Evolutionary conservation across 2,113 vertebrate species (phyloP).

Genomic region (Sprattus sprattus): DNA sequence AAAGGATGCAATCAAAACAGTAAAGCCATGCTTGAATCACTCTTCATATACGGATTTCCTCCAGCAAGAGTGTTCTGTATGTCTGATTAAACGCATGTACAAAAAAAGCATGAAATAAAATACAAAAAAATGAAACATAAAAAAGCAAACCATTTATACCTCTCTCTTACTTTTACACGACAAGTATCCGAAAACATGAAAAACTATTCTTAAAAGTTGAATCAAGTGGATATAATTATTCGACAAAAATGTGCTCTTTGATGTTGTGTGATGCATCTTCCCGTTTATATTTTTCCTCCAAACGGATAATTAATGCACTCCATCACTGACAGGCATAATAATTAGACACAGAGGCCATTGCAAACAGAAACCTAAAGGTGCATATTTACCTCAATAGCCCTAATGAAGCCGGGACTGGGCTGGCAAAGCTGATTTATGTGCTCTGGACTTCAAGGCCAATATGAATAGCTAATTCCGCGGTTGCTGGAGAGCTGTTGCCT

Average conservation of each 20-base stretch:
- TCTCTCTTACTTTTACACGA: background rate
- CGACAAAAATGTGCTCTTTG: background rate
- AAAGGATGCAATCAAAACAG: background rate
- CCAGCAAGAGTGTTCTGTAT: background rate
- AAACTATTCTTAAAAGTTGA: background rate
- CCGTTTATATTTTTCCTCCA: background rate
- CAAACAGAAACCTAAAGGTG: background rate
- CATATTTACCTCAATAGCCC: background rate
- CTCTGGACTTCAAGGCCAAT: background rate
- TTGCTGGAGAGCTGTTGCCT: background rate
- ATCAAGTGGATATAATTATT: background rate
- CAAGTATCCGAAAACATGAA: background rate
- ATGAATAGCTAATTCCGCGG: slow-evolving; percentile 2
- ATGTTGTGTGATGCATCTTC: background rate
- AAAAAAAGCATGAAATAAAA: too few relatives aligned
- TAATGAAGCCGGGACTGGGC: slow-evolving; percentile 3
- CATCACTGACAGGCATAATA: background rate
- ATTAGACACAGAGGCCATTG: background rate
- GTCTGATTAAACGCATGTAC: background rate
- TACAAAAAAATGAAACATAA: background rate
- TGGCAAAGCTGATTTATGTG: background rate
- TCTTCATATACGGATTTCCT: background rate
- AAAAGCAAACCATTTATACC: background rate
- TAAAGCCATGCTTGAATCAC: background rate
- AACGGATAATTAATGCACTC: background rate